phyloP scores from a whole-genome alignment of 2,888 invertebrate genomes.

The Protophormia terraenovae region DNA sequence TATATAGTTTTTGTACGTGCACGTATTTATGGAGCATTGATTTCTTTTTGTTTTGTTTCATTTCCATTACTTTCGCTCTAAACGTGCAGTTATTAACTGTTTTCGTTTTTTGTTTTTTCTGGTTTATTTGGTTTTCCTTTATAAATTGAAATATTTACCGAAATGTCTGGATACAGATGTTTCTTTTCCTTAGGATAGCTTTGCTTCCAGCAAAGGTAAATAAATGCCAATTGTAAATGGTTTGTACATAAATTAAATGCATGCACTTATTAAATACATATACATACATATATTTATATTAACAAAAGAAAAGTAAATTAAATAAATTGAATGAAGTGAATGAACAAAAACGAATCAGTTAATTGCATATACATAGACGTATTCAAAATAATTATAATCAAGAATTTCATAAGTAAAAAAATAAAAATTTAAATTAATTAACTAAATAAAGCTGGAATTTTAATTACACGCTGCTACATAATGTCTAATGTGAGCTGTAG shows the following conservation, averaged over 20 bases:
- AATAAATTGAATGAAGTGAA: not conserved
- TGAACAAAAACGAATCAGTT: not conserved
- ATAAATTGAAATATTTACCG: conserved; percentile 51
- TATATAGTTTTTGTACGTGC: not conserved
- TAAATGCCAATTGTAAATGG: not conserved
- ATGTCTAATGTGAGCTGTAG: too few relatives aligned
- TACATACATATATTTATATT: too few relatives aligned
- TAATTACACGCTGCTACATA: too few relatives aligned
- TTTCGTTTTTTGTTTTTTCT: conserved; percentile 16
- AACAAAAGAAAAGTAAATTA: not conserved
- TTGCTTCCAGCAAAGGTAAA: not conserved
- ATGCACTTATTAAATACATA: not conserved
- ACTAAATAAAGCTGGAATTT: too few relatives aligned
- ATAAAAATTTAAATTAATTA: too few relatives aligned
- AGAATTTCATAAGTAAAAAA: too few relatives aligned
- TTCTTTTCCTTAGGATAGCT: not conserved
- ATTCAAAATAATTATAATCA: too few relatives aligned
- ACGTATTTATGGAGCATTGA: not conserved
- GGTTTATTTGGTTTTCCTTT: conserved; percentile 39
- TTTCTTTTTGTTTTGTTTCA: conserved; percentile 43
- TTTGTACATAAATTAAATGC: not conserved
- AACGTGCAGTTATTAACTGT: conserved; percentile 58
- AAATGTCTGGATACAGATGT: conserved; percentile 54
- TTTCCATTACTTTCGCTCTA: conserved; percentile 61
- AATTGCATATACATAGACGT: not conserved